A percentile compares a stretch with the other conserved stretches of the same genome.
These are phyloP conservation scores for Asarcornis scutulata DNA, from an alignment of 2,113 vertebrate genomes.

Conservation along the genomic window DNA sequence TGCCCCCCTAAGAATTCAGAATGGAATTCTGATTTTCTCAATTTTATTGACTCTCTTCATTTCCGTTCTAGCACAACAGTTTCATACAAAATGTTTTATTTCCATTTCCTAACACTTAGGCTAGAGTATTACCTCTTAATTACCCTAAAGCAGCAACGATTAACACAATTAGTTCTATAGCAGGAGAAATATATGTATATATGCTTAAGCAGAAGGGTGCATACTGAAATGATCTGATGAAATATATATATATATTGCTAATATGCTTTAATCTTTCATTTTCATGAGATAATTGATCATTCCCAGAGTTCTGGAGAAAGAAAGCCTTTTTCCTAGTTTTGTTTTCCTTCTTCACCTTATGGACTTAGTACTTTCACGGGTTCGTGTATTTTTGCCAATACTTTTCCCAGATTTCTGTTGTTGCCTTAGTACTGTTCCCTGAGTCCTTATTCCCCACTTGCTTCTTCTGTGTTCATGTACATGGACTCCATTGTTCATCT, in stretches of 20 bases:
- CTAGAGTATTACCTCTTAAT: not conserved
- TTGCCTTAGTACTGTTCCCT: not conserved
- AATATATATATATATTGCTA: not conserved
- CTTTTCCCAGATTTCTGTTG: not conserved
- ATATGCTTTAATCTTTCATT: not conserved
- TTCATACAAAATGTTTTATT: not conserved
- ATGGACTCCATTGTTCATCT: not conserved
- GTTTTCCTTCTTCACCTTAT: not conserved
- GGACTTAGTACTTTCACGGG: not conserved
- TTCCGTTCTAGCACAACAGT: not conserved
- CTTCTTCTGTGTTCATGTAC: fast-evolving
- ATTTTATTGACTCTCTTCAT: not conserved
- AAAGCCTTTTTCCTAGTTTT: not conserved
- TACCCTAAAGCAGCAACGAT: not conserved
- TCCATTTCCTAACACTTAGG: not conserved
- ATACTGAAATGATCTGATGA: not conserved
- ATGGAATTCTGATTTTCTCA: not conserved
- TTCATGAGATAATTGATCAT: not conserved
- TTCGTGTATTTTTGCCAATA: not conserved
- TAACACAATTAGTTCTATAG: not conserved
- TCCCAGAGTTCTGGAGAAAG: not conserved
- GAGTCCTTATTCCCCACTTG: not conserved
- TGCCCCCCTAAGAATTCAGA: not conserved
- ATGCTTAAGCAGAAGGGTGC: not conserved
- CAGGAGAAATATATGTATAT: not conserved